phyloP scores from a whole-genome alignment of 2,113 vertebrate species.

The Dromas ardeola region DNA sequence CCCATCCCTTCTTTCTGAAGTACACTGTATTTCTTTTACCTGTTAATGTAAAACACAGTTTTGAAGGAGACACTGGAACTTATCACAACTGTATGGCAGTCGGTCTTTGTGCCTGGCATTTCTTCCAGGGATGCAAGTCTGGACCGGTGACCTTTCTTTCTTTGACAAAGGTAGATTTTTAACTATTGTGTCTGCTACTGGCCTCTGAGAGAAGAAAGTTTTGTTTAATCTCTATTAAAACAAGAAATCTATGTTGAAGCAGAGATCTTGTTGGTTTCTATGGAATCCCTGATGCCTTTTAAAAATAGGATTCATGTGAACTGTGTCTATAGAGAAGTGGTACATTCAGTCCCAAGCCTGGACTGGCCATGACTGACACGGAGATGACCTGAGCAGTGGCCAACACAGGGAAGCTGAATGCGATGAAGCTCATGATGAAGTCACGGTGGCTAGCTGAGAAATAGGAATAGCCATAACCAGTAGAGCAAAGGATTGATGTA shows the following conservation, averaged over 20 bases:
- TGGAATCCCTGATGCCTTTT: neutral
- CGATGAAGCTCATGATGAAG: neutral
- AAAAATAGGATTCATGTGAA: neutral
- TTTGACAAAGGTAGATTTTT: neutral
- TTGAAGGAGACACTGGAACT: neutral
- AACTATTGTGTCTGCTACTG: neutral
- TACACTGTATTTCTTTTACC: neutral
- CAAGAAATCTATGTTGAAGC: neutral
- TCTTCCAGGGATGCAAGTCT: neutral
- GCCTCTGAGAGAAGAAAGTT: neutral
- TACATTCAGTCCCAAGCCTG: neutral
- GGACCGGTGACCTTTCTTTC: neutral
- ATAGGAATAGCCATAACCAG: neutral
- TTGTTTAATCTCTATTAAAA: neutral
- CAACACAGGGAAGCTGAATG: neutral
- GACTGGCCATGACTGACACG: neutral
- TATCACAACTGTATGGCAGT: rapidly evolving
- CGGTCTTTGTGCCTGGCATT: neutral
- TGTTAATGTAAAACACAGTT: neutral
- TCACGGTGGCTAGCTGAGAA: neutral
- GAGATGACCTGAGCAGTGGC: neutral
- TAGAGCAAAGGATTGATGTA: neutral
- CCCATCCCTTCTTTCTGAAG: neutral
- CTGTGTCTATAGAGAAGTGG: neutral
- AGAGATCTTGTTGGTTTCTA: neutral